These are phyloP conservation scores for Sturmia bella DNA, from an alignment of 2,888 invertebrate genomes.

Conservation along the genomic window DNA sequence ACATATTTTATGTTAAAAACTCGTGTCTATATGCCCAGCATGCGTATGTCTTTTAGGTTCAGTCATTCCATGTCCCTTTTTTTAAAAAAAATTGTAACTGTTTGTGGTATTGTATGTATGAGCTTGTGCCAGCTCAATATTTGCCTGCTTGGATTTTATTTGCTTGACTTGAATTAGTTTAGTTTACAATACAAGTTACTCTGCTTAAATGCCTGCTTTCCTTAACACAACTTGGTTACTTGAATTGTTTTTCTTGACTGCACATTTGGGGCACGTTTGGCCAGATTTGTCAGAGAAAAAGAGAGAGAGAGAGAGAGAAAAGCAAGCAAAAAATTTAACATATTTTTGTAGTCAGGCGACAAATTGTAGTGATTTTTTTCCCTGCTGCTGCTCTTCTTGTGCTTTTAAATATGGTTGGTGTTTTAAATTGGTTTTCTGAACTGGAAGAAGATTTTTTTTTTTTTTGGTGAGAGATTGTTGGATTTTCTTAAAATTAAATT, in stretches of 20 bases:
- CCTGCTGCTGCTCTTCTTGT: background rate
- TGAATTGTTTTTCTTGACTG: conserved; percentile 41
- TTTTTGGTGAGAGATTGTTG: conserved; percentile 23
- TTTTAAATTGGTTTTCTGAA: conserved; percentile 51
- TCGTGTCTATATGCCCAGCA: conserved; percentile 20
- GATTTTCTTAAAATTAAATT: conserved; percentile 64
- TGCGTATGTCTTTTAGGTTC: conserved; percentile 36
- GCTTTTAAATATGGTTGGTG: conserved; percentile 24
- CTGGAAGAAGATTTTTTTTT: conserved; percentile 15
- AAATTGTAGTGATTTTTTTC: conserved; percentile 59
- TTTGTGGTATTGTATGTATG: background rate
- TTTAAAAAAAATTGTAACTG: conserved; percentile 12
- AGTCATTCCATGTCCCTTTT: conserved; percentile 30
- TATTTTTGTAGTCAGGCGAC: conserved; percentile 65
- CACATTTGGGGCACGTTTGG: conserved; percentile 40
- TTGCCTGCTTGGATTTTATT: conserved; percentile 64
- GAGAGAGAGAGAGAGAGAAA: background rate
- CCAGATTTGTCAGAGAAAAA: conserved; percentile 29
- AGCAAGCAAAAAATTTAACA: conserved; percentile 33
- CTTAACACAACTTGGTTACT: conserved; percentile 12
- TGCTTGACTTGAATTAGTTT: conserved; percentile 67
- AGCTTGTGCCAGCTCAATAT: conserved; percentile 59
- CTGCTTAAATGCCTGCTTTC: conserved; percentile 30
- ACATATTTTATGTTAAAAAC: conserved; percentile 27
- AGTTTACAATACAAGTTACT: conserved; percentile 35